Evolutionary conservation across 2,888 invertebrate genomes (phyloP), one percentile per base, ranked within the genome.

Genomic region (Leptinotarsa haldemani): DNA sequence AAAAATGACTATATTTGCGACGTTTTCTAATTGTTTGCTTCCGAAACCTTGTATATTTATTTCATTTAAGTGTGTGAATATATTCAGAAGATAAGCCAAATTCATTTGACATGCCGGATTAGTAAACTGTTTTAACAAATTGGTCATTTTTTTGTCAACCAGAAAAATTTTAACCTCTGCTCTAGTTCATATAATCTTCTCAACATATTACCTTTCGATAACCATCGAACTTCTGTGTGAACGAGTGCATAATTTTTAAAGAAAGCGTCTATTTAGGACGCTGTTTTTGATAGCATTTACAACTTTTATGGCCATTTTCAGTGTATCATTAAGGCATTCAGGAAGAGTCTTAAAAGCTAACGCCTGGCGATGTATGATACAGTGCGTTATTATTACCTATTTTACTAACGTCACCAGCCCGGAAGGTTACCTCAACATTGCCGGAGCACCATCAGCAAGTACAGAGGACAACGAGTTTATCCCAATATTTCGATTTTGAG

Each of bases 381-480:
- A 80, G 66, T 79, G 80, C 71, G 76, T 76, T 66, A 77, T 79
- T 53, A 77, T 77, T 79, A 68, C 65, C 20, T 50, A 20, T 79
- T 80, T 80, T 67, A 77, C 63, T 50, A 78, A 50, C 30, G 75
- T 64, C 65, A 71, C 75, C 63, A 80, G 66, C 63, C 78, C 77
- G 58, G 73, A 78, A 46, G 75, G 75, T 9, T 78, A 80, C 61
- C 78, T 76, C 13, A 76, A 61, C 77, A 81, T 80, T 22, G 78
- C 70, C 46, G 71, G 74, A 70, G 77, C 79, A 68, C 77, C 78
- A 77, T 30, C 78, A 16, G n/a, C n/a, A n/a, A n/a, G 78, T 79
- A 74, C 77, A 80, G 50, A 79, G 66, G 22, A 76, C 78, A 47
- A 66, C 76, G 30, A 78, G 71, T 47, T 76, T 78, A 70, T 75